A percentile compares a stretch with the other conserved stretches of the same genome.
Evolutionary conservation across 2,797 vertebrate genomes (phyloP).

Genomic region (Anas flavirostris): DNA sequence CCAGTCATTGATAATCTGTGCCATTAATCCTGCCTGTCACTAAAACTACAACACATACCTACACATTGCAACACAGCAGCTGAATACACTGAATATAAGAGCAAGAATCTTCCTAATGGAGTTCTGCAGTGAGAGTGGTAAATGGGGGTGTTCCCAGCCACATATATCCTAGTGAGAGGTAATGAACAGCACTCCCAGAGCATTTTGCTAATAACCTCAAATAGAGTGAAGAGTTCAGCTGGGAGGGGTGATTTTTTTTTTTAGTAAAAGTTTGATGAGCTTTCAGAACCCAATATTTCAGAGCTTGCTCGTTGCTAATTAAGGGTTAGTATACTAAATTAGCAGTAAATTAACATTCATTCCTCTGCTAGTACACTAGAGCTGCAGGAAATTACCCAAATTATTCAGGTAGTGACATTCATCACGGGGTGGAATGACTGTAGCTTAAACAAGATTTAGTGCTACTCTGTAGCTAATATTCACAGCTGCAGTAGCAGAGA

Average conservation of each 20-base stretch:
- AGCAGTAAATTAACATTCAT: slow-evolving; percentile 78
- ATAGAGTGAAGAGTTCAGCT: slow-evolving; percentile 59
- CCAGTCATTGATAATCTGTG: slow-evolving; percentile 35
- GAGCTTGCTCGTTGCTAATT: slow-evolving; percentile 72
- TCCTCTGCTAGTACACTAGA: slow-evolving; percentile 71
- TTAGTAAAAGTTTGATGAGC: slow-evolving; percentile 67
- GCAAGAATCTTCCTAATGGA: slow-evolving; percentile 25
- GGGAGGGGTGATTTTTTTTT: slow-evolving; percentile 38
- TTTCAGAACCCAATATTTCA: slow-evolving; percentile 73
- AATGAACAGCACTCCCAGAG: slow-evolving; percentile 59
- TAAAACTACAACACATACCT: not conserved
- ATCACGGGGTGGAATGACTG: slow-evolving; percentile 67
- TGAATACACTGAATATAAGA: not conserved
- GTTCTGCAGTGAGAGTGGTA: slow-evolving; percentile 5
- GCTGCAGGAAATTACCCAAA: slow-evolving; percentile 77
- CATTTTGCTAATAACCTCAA: slow-evolving; percentile 61
- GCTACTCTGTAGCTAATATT: slow-evolving; percentile 50
- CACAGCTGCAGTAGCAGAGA: slow-evolving; percentile 60
- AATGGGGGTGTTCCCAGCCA: slow-evolving; percentile 45
- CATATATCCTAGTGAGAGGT: slow-evolving; percentile 57
- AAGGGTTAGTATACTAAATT: slow-evolving; percentile 77
- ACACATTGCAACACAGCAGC: not conserved
- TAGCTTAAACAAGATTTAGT: slow-evolving; percentile 72
- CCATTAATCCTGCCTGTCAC: slow-evolving; percentile 47
- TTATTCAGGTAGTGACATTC: slow-evolving; percentile 76